Evolutionary conservation across 2,113 vertebrate genomes (phyloP).

Genomic region (Clarias macrocephalus): DNA sequence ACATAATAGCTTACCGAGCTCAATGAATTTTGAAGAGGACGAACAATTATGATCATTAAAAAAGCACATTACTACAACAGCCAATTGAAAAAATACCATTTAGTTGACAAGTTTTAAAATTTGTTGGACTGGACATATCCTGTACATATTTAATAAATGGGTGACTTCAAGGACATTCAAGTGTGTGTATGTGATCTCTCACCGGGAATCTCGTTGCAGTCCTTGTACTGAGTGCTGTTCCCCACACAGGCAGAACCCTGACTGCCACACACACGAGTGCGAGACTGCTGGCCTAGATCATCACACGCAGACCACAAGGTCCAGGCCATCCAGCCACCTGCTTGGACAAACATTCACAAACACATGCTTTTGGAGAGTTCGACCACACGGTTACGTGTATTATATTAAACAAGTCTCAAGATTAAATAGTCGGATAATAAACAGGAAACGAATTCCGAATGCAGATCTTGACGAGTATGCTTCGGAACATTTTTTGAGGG

Average conservation of each 20-base stretch:
- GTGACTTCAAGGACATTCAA: not conserved
- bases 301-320: conserved; percentile 90
- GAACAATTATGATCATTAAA: conserved; percentile 41
- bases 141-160: not conserved
- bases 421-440: conserved; percentile 19
- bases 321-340: conserved; percentile 97
- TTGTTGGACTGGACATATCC: not conserved
- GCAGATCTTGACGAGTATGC: not conserved
- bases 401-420: conserved; percentile 48
- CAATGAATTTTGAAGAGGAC: conserved; percentile 25
- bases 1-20: conserved; percentile 38
- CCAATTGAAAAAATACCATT: not conserved
- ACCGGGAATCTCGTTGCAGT: conserved; percentile 96
- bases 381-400: not conserved
- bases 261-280: conserved; percentile 82
- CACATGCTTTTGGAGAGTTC: not conserved
- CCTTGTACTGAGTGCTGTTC: conserved; percentile 87
- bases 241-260: conserved; percentile 79
- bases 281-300: conserved; percentile 84
- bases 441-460: conserved; percentile 15
- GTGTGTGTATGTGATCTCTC: conserved; percentile 50
- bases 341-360: conserved; percentile 24
- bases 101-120: not conserved
- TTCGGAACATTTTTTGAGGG: not conserved
- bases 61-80: not conserved